Percentiles rank a stretch among this genome's conserved stretches.
Evolutionary conservation across 2,888 invertebrate genomes (phyloP).

Genomic region (Macrosiphum euphorbiae): DNA sequence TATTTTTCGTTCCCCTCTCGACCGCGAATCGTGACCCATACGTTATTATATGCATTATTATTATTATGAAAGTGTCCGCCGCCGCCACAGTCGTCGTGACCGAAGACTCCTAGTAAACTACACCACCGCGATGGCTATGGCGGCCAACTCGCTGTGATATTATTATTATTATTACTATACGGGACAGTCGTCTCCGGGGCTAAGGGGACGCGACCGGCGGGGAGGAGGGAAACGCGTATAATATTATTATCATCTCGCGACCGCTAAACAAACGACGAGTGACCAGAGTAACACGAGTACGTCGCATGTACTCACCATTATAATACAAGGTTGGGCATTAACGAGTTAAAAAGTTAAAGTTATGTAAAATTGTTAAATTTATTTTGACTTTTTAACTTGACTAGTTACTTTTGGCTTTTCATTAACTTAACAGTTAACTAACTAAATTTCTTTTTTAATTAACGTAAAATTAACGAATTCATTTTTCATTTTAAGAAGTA

Average conservation of each 20-base stretch:
- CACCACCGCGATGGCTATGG: background rate
- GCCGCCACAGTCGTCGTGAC: slow-evolving; percentile 5
- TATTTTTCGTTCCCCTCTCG: background rate
- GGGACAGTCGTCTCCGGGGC: background rate
- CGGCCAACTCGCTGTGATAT: background rate
- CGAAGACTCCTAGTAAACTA: slow-evolving; percentile 41
- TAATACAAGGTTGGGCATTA: no score
- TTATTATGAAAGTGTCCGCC: slow-evolving; percentile 46
- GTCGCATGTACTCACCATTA: background rate
- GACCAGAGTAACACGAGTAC: background rate
- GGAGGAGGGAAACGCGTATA: background rate
- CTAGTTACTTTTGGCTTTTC: no score
- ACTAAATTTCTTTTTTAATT: no score
- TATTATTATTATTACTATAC: background rate
- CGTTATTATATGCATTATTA: background rate
- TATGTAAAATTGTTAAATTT: no score
- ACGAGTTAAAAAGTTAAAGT: no score
- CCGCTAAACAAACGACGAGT: background rate
- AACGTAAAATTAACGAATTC: no score
- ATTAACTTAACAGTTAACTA: no score
- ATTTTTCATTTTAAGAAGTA: no score
- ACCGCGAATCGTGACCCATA: slow-evolving; percentile 47
- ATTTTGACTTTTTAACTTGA: no score
- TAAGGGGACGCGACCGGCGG: background rate
- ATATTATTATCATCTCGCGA: background rate